Evolutionary conservation across 2,797 vertebrate genomes (phyloP).

Genomic region (Rhinella marina): DNA sequence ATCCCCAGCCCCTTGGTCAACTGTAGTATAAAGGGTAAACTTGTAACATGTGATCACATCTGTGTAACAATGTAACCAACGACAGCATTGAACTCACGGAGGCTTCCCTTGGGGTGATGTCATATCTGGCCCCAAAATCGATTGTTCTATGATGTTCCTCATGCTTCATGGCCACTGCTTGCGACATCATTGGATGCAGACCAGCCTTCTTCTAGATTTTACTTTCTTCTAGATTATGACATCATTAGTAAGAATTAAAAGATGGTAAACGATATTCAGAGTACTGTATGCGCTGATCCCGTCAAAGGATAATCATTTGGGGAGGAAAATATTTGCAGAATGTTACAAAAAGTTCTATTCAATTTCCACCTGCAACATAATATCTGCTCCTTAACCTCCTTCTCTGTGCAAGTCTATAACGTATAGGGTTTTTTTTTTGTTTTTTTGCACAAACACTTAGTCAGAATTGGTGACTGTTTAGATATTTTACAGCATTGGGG

Average conservation of each 20-base stretch:
- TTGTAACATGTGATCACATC: not conserved
- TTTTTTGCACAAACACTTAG: too few species aligned
- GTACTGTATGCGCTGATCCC: not conserved
- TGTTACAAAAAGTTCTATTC: not conserved
- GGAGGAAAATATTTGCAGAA: not conserved
- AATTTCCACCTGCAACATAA: not conserved
- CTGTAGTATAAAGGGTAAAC: not conserved
- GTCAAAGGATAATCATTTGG: not conserved
- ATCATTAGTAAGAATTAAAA: not conserved
- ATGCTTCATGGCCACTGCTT: not conserved
- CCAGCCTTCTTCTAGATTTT: not conserved
- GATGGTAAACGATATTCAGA: not conserved
- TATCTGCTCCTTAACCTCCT: not conserved
- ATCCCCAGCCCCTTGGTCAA: not conserved
- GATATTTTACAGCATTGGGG: too few species aligned
- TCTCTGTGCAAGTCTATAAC: not conserved
- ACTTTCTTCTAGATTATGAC: not conserved
- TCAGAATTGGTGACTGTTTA: too few species aligned
- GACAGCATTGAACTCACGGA: constrained; percentile 24
- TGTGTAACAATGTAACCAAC: constrained; percentile 11
- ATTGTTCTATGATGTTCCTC: constrained; percentile 34
- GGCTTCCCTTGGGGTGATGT: constrained; percentile 52
- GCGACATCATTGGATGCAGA: constrained; percentile 24
- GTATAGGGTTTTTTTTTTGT: too few species aligned
- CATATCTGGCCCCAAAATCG: constrained; percentile 17